phyloP scores from a whole-genome alignment of 2,113 vertebrate species.

The Clupea harengus region DNA sequence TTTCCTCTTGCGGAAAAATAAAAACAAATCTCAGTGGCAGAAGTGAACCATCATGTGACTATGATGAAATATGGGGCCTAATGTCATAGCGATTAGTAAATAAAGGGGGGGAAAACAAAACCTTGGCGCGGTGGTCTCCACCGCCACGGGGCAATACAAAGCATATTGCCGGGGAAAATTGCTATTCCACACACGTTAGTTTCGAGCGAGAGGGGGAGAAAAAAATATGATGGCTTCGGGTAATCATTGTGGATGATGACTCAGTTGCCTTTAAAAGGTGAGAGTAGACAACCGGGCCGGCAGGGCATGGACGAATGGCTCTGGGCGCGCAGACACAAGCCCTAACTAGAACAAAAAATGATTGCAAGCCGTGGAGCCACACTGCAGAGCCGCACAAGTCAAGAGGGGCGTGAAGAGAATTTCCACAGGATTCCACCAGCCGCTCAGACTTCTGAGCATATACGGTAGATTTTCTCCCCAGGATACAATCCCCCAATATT shows the following conservation, averaged over 20 bases:
- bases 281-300: not conserved
- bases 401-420: not conserved
- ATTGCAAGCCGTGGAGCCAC: not conserved
- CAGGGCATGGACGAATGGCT: not conserved
- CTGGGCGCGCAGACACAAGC: not conserved
- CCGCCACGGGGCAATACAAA: not conserved
- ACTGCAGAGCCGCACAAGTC: not conserved
- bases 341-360: not conserved
- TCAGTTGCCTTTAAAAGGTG: constrained; percentile 1
- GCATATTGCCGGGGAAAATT: constrained; percentile 6
- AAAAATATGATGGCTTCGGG: not conserved
- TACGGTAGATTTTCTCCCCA: not conserved
- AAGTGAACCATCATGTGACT: not conserved
- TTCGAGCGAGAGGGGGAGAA: not conserved
- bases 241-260: constrained; percentile 8
- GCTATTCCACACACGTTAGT: not conserved
- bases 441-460: not conserved
- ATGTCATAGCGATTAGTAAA: not conserved
- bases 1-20: not conserved
- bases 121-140: not conserved
- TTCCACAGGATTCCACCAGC: not conserved
- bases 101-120: not conserved
- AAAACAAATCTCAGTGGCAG: not conserved
- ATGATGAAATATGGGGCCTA: constrained; percentile 4
- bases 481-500: not conserved